Conservation (phyloP, 92 coral and sea anemone genomes). For the Muricea muricata region DNA sequence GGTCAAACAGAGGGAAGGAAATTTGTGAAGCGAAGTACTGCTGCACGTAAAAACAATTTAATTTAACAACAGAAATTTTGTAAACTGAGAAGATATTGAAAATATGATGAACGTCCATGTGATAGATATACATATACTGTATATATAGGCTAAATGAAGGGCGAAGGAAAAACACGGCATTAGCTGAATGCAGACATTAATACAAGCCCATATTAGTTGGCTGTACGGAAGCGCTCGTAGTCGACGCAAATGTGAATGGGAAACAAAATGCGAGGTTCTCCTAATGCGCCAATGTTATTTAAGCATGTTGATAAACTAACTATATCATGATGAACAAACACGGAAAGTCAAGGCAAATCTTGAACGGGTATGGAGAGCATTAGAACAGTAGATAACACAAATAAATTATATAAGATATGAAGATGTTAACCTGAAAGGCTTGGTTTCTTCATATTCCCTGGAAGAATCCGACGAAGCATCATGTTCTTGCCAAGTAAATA, state of each 20-base stretch:
- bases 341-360: neutral
- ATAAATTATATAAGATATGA: neutral
- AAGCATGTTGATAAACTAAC: neutral
- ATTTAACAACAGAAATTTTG: no score
- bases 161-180: neutral
- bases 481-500: slow-evolving; percentile 35
- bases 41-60: no score
- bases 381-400: neutral
- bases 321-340: neutral
- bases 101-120: no score
- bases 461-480: slow-evolving; percentile 50
- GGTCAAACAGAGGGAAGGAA: neutral
- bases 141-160: no score
- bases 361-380: neutral
- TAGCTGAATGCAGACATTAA: neutral
- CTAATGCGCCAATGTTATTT: neutral
- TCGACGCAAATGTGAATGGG: neutral
- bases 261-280: neutral
- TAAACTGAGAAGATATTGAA: no score
- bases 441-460: slow-evolving; percentile 49
- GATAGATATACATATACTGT: no score
- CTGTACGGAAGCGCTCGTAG: neutral
- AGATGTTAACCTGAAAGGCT: slow-evolving; percentile 43
- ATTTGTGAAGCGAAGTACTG: neutral
- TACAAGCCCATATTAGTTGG: neutral